Conservation (phyloP, 2,797 vertebrate genomes). For the Novumbra hubbsi region DNA sequence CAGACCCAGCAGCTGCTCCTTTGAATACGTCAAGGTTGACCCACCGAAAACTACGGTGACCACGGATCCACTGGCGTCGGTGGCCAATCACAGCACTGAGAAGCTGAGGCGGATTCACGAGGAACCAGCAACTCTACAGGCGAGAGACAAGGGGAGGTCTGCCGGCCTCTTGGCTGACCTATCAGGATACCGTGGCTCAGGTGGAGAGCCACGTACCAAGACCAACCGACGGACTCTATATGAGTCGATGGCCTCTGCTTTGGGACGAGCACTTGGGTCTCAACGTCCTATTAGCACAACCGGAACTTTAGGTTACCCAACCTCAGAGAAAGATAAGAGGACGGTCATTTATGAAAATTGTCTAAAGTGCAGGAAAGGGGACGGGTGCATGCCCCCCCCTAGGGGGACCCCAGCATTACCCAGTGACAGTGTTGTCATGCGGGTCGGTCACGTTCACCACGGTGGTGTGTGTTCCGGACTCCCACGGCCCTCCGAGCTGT, state of each 20-base stretch:
- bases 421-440: conserved; percentile 5
- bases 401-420: conserved; percentile 19
- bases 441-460: background rate
- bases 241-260: conserved; percentile 62
- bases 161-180: conserved; percentile 55
- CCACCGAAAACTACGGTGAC: conserved; percentile 19
- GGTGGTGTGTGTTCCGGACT: background rate
- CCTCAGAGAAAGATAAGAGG: conserved; percentile 20
- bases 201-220: conserved; percentile 22
- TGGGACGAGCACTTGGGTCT: conserved; percentile 32
- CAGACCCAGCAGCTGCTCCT: conserved; percentile 21
- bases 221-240: conserved; percentile 48
- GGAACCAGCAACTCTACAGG: conserved; percentile 14
- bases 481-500: conserved; percentile 3
- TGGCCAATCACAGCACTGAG: conserved; percentile 6
- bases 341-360: conserved; percentile 70
- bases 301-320: background rate
- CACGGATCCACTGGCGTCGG: conserved; percentile 11
- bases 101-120: conserved; percentile 19
- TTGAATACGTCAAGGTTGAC: conserved; percentile 8
- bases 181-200: conserved; percentile 45
- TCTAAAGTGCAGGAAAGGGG: conserved; percentile 57
- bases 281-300: conserved; percentile 2
- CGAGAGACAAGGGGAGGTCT: conserved; percentile 46
- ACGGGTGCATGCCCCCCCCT: conserved; percentile 46